Evolutionary conservation across 2,888 invertebrate species (phyloP), one percentile per base, ranked within the genome.

Genomic region (Athalia circularis): DNA sequence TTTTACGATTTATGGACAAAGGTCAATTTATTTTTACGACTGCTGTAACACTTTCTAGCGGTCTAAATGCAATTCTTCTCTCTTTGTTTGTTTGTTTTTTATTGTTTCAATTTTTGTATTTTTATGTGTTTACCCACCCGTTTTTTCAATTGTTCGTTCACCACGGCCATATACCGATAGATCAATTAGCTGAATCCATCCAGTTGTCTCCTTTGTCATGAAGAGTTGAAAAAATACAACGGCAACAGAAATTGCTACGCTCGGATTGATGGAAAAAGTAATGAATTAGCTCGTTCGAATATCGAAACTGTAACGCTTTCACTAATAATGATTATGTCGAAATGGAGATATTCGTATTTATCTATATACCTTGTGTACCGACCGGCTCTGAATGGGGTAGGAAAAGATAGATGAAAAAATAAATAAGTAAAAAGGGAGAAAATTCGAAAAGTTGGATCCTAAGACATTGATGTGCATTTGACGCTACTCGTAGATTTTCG

Each of bases 1-100:
- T 47, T 59, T 43, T 45, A 72, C 59, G 72, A 72, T 72, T 72
- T 72, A 72, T 72, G 72, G 59, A 59, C 45, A 13, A 72, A 72
- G 72, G 59, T 72, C 59, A 59, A 72, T 72, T 72, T 59, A 59
- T 72, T 72, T 72, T 72, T 47, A 59, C 59, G 43, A 7, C 47
- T 47, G 72, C 45, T 72, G 59, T 59, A 72, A 72, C 59, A 72
- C 72, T 72, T 59, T 72, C 13, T 59, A 45, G 59, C 43, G 50
- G 57, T 72, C 52, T 6, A 5, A 8, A 7, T 47, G 54, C 43
- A 6, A 13, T 7, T 59, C n/a, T 72, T 72, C 9, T n/a, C n/a
- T 47, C 13, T 47, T 45, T 59, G 13, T 59, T 59, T 7, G 5
- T 11, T 59, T 43, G n/a, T 72, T 72, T 67, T 7, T 47, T 15